Percentiles rank a stretch among this genome's conserved stretches.
These are phyloP conservation scores for Drosophila cardini DNA, from an alignment of 1,140 invertebrate species.

Conservation along the genomic window DNA sequence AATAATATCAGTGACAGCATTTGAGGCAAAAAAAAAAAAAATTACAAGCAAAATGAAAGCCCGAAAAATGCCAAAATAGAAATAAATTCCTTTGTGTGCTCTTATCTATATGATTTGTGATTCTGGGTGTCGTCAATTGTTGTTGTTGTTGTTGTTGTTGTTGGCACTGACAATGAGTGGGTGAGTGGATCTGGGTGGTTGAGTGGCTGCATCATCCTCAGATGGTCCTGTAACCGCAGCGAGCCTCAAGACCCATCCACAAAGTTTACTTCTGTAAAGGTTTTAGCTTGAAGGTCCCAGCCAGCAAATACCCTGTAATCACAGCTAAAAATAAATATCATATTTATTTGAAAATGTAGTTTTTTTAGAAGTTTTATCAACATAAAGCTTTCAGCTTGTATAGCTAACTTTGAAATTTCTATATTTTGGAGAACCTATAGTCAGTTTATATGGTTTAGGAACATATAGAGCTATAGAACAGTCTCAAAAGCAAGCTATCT, in stretches of 20 bases:
- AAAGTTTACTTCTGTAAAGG: not conserved
- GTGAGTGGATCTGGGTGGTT: conserved; percentile 41
- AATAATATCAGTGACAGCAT: not conserved
- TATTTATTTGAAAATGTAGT: too few relatives aligned
- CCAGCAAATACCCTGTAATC: not conserved
- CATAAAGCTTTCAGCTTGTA: too few relatives aligned
- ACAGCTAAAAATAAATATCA: too few relatives aligned
- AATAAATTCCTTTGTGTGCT: conserved; percentile 84
- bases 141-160: conserved; percentile 48
- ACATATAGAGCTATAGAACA: too few relatives aligned
- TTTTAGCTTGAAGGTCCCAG: too few relatives aligned
- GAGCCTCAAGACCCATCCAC: conserved; percentile 21
- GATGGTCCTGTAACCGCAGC: conserved; percentile 29
- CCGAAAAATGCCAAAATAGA: conserved; percentile 78
- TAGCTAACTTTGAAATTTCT: too few relatives aligned
- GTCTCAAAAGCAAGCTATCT: too few relatives aligned
- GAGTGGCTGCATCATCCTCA: conserved; percentile 33
- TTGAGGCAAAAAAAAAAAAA: conserved; percentile 33
- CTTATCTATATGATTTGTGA: conserved; percentile 85
- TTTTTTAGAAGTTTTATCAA: too few relatives aligned
- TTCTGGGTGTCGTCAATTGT: conserved; percentile 83
- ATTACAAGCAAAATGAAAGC: conserved; percentile 69
- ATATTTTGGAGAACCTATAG: too few relatives aligned
- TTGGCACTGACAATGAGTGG: conserved; percentile 70
- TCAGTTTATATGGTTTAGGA: too few relatives aligned